Evolutionary conservation across 2,113 vertebrate genomes (phyloP).

Genomic region (Halcyon senegalensis): DNA sequence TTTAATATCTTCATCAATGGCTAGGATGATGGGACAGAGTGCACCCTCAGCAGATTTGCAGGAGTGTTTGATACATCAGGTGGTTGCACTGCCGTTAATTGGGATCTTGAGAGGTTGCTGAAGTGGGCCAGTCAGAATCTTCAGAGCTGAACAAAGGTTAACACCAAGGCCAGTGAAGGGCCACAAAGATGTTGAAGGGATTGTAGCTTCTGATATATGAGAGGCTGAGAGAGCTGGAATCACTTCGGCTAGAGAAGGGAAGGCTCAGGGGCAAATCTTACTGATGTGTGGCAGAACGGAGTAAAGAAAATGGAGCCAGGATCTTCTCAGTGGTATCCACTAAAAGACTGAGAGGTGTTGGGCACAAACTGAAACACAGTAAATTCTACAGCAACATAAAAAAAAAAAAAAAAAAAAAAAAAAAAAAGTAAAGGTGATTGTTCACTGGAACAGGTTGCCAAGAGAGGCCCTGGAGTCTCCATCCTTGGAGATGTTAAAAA

Average conservation of each 20-base stretch:
- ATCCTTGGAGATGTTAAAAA: not conserved
- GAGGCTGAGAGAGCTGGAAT: not conserved
- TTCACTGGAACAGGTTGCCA: not conserved
- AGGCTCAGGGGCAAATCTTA: not conserved
- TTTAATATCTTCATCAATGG: not conserved
- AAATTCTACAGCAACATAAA: not conserved
- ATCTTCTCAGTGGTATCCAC: not conserved
- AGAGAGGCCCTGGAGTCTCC: not conserved
- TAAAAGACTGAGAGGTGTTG: not conserved
- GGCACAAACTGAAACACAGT: not conserved
- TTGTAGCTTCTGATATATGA: not conserved
- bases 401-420: not conserved
- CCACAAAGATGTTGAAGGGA: not conserved
- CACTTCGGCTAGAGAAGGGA: not conserved
- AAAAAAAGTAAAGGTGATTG: not conserved
- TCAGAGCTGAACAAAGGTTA: not conserved
- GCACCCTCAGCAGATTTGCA: not conserved
- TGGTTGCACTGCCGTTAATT: not conserved
- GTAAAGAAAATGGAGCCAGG: not conserved
- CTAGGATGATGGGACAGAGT: not conserved
- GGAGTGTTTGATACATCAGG: not conserved
- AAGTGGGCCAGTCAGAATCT: not conserved
- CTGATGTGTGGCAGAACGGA: not conserved
- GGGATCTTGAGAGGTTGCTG: not conserved
- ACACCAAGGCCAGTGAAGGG: not conserved